These are phyloP conservation scores for Oreochromis mossambicus DNA, from an alignment of 2,797 vertebrate genomes.

Conservation along the genomic window DNA sequence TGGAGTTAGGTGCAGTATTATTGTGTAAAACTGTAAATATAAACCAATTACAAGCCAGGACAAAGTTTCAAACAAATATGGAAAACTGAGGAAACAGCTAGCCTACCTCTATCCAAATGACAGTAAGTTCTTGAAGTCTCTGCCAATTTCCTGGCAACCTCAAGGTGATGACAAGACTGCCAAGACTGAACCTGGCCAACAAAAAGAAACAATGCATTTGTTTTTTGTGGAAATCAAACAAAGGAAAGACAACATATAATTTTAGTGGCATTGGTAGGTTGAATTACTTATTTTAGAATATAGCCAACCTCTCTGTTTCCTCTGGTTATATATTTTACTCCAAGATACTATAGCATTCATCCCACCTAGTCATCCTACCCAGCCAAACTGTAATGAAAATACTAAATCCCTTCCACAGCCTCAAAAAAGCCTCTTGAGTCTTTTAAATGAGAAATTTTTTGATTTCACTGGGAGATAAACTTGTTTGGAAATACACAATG, in stretches of 20 bases:
- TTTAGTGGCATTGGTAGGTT: background rate
- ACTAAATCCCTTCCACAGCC: background rate
- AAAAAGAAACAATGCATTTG: background rate
- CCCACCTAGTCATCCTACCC: background rate
- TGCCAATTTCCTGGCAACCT: background rate
- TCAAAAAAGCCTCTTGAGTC: background rate
- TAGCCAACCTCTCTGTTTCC: background rate
- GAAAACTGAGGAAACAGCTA: background rate
- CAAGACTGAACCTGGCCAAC: background rate
- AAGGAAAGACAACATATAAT: background rate
- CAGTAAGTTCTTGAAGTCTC: background rate
- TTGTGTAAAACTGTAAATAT: background rate
- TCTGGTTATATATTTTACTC: background rate
- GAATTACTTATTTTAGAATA: background rate
- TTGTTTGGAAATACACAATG: conserved; percentile 45
- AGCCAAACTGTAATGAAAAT: background rate
- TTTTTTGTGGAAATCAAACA: background rate
- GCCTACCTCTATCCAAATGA: background rate
- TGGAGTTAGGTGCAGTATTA: background rate
- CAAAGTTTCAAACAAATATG: background rate
- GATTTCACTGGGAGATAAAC: conserved; percentile 48
- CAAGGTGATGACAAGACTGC: background rate
- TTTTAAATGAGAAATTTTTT: conserved; percentile 45
- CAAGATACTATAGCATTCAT: background rate
- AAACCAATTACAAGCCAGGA: background rate